Conservation (phyloP, 1,140 invertebrate genomes). For the Paraescarpia echinospica region DNA sequence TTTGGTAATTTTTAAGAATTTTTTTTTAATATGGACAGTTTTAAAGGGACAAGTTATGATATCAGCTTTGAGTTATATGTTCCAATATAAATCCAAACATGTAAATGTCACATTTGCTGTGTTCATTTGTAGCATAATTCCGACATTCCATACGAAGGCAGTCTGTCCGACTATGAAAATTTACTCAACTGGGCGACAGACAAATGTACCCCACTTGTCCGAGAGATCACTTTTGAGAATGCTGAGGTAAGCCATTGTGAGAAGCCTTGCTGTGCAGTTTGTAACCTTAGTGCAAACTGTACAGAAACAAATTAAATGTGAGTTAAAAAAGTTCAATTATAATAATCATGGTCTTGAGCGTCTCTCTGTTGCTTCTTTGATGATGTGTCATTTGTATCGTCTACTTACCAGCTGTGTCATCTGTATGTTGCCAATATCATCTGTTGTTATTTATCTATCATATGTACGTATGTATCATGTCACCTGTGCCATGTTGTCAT, state of each 20-base stretch:
- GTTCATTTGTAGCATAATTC: background rate
- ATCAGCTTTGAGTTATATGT: background rate
- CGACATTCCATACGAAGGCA: constrained; percentile 46
- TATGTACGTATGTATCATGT: too few relatives aligned
- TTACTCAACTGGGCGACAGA: constrained; percentile 80
- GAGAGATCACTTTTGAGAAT: constrained; percentile 98
- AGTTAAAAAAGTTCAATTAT: too few relatives aligned
- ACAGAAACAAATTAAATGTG: too few relatives aligned
- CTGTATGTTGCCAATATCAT: too few relatives aligned
- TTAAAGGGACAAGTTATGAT: background rate
- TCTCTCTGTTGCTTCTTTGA: too few relatives aligned
- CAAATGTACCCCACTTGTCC: constrained; percentile 71
- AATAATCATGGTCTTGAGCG: too few relatives aligned
- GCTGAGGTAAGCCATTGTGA: constrained; percentile 69
- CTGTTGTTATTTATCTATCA: too few relatives aligned
- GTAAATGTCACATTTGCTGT: background rate
- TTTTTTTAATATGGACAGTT: background rate
- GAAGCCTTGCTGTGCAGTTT: background rate
- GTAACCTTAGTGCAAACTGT: background rate
- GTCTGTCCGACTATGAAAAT: constrained; percentile 59
- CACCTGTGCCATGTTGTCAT: too few relatives aligned
- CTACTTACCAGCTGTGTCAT: too few relatives aligned
- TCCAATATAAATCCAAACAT: background rate
- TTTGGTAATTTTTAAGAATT: background rate
- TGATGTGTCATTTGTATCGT: too few relatives aligned